Conservation (phyloP, 1,140 invertebrate species). For the Zaprionus tsacasi region DNA sequence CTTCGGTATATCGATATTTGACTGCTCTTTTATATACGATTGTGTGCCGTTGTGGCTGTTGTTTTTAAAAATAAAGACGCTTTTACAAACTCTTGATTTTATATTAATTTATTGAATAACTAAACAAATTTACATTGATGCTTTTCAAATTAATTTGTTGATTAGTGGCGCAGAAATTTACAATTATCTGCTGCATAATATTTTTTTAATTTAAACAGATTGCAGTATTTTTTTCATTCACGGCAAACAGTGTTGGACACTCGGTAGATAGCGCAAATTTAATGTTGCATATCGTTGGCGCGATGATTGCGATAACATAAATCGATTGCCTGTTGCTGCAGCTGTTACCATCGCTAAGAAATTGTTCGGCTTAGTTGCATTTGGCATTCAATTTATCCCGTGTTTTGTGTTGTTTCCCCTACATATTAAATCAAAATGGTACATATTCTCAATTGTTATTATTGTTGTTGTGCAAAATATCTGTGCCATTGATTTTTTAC, state of each 20-base stretch:
- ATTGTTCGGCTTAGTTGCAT: constrained; percentile 49
- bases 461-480: neutral
- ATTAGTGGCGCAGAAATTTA: too few species aligned
- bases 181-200: too few species aligned
- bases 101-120: too few species aligned
- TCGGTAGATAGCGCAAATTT: neutral
- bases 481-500: neutral
- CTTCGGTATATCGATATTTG: too few species aligned
- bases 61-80: too few species aligned
- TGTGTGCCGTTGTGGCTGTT: too few species aligned
- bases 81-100: too few species aligned
- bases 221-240: constrained; percentile 2
- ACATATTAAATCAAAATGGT: constrained; percentile 67
- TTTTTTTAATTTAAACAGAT: neutral
- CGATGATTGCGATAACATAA: constrained; percentile 14
- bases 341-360: constrained; percentile 27
- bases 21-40: too few species aligned
- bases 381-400: constrained; percentile 58
- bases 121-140: too few species aligned
- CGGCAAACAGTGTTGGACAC: neutral
- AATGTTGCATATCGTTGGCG: neutral
- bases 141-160: too few species aligned
- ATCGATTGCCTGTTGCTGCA: constrained; percentile 19
- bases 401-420: constrained; percentile 70
- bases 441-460: constrained; percentile 36